These are phyloP conservation scores for Calyptommatus sinebrachiatus DNA, from an alignment of 2,113 vertebrate genomes.

Conservation along the genomic window DNA sequence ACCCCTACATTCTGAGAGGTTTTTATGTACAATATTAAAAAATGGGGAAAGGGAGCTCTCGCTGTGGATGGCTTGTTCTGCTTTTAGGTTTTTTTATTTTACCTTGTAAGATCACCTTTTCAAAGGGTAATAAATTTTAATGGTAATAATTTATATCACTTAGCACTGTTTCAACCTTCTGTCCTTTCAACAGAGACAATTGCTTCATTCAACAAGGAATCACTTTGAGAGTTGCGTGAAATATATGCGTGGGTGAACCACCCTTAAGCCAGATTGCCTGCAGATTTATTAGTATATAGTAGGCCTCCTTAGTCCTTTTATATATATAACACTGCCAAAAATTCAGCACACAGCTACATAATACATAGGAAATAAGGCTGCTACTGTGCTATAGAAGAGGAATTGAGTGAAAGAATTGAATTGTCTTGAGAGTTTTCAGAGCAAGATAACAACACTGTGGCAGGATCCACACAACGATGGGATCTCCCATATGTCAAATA, in stretches of 20 bases:
- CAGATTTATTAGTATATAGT: not conserved
- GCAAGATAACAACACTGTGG: rapidly evolving
- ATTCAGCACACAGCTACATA: not conserved
- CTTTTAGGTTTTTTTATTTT: too few relatives aligned
- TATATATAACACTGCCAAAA: not conserved
- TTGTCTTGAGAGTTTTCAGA: not conserved
- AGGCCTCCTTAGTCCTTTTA: too few relatives aligned
- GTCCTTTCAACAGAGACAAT: not conserved
- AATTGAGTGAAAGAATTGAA: not conserved
- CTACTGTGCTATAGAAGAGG: too few relatives aligned
- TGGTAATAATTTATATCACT: not conserved
- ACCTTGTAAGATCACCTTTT: too few relatives aligned
- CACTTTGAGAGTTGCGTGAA: constrained; percentile 6
- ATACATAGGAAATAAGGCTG: too few relatives aligned
- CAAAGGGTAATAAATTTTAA: too few relatives aligned
- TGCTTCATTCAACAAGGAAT: not conserved
- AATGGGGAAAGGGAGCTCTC: too few relatives aligned
- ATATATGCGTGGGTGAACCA: not conserved
- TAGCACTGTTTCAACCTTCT: not conserved
- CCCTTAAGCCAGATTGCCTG: not conserved
- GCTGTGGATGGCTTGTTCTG: too few relatives aligned
- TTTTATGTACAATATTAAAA: too few relatives aligned
- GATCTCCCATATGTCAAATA: too few relatives aligned
- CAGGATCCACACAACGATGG: not conserved
- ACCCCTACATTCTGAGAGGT: too few relatives aligned